These are phyloP conservation scores for Xestoiulus laeticollis DNA, from an alignment of 2,888 invertebrate species.

Conservation along the genomic window DNA sequence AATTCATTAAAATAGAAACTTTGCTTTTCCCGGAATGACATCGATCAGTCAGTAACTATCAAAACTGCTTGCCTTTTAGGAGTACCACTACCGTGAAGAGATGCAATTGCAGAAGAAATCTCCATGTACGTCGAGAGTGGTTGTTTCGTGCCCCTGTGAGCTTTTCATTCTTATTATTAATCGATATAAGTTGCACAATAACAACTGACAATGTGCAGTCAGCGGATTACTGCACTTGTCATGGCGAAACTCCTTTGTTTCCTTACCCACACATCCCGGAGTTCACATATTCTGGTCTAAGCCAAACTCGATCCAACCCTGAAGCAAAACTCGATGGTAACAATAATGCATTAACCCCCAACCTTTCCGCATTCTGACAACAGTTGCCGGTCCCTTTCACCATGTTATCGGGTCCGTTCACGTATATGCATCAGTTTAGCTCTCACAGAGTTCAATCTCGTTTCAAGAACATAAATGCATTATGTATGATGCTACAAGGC, in stretches of 20 bases:
- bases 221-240: slow-evolving; percentile 38
- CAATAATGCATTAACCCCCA: slow-evolving; percentile 19
- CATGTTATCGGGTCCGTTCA: background rate
- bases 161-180: slow-evolving; percentile 35
- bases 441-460: slow-evolving; percentile 30
- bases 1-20: slow-evolving; percentile 21
- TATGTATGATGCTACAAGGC: slow-evolving; percentile 35
- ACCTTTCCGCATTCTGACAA: background rate
- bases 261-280: background rate
- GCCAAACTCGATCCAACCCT: background rate
- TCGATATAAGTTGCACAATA: slow-evolving; percentile 41
- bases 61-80: slow-evolving; percentile 17
- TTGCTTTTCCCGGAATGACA: slow-evolving; percentile 19
- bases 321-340: background rate
- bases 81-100: background rate
- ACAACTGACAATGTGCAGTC: slow-evolving; percentile 35
- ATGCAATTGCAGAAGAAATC: background rate
- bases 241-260: slow-evolving; percentile 16
- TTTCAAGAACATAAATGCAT: background rate
- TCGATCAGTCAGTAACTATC: background rate
- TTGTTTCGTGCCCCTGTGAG: background rate
- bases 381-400: background rate
- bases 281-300: background rate
- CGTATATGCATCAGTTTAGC: background rate
- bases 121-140: background rate